Percentiles rank a stretch among this genome's conserved stretches.
These are phyloP conservation scores for Chymomyza costata DNA, from an alignment of 1,140 invertebrate genomes.

Conservation along the genomic window DNA sequence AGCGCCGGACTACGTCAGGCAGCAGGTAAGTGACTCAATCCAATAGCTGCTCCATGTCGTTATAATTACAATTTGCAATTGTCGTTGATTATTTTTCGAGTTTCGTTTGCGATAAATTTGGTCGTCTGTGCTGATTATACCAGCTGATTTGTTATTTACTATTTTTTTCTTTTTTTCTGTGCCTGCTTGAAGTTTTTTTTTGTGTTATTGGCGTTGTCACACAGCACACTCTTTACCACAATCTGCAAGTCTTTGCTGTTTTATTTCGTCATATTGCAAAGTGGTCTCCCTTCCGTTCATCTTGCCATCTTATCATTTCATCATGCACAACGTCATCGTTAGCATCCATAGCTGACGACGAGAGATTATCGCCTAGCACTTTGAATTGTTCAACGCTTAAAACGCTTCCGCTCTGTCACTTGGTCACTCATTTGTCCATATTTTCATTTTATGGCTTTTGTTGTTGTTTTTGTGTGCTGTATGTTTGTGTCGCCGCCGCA, in stretches of 20 bases:
- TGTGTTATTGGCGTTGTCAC: too few species aligned
- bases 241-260: too few species aligned
- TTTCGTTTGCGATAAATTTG: too few species aligned
- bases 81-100: too few species aligned
- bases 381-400: slow-evolving; percentile 47
- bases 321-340: slow-evolving; percentile 16
- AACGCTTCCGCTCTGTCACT: slow-evolving; percentile 53
- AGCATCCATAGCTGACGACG: slow-evolving; percentile 13
- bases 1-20: slow-evolving; percentile 65
- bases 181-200: too few species aligned
- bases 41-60: slow-evolving; percentile 24
- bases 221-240: too few species aligned
- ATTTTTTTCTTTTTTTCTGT: too few species aligned
- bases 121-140: slow-evolving; percentile 8
- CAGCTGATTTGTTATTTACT: too few species aligned
- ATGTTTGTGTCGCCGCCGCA: not conserved
- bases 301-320: too few species aligned
- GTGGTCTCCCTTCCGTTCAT: too few species aligned
- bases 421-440: slow-evolving; percentile 27
- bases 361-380: slow-evolving; percentile 40
- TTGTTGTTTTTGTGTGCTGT: slow-evolving; percentile 14
- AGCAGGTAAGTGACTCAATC: slow-evolving; percentile 55
- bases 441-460: slow-evolving; percentile 3
- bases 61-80: too few species aligned
- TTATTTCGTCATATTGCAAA: too few species aligned